Base-by-base conservation (phyloP, 2,113 vertebrate genomes). In the Brachirus orientalis region DNA sequence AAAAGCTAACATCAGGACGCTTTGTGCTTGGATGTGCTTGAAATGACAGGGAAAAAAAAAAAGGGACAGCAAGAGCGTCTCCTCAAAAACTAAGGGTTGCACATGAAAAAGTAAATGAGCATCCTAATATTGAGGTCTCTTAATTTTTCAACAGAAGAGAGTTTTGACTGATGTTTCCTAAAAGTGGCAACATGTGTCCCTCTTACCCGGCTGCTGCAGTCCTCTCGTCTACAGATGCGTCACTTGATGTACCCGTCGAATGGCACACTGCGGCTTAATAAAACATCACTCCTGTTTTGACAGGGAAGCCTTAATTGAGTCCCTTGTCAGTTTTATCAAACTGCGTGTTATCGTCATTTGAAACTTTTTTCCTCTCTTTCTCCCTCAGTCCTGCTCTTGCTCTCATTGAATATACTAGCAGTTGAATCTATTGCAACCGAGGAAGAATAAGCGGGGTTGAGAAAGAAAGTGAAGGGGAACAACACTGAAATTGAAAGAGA, bases 301-400 rank as follows among this genome's bases (percentile, higher is more conserved):
- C 91, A 92, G 91, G 79, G 84, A 85, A 72, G 86, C 90, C 90
- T 93, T 94, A 94, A 94, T 94, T 94, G 93, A 94, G 91, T 94
- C 93, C 93, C 93, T 92, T 92, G 93, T 94, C 93, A 94, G 91
- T 94, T 94, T 94, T 94, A 94, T 92, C 92, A 93, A 93, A 94
- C 92, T 92, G 91, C 89, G 91, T 86, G 91, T 93, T 94, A 92
- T 90, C 86, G 64, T 89, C 84, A 63, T 93, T 92, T 92, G 90
- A 92, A 92, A 93, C 86, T 91, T 91, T 91, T 74, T 72, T 69
- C n/a, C n/a, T 62, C 66, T 38, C 41, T 72, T 55, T 83, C 71
- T 55, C 62, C 57, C 72, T 72, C 73, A 43, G 72, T 75, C 70
- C 79, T 59, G 72, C 78, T 71, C 83, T 82, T 50, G 77, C 73